These are phyloP conservation scores for Vombatus ursinus DNA, from an alignment of 2,113 vertebrate genomes.

Conservation along the genomic window DNA sequence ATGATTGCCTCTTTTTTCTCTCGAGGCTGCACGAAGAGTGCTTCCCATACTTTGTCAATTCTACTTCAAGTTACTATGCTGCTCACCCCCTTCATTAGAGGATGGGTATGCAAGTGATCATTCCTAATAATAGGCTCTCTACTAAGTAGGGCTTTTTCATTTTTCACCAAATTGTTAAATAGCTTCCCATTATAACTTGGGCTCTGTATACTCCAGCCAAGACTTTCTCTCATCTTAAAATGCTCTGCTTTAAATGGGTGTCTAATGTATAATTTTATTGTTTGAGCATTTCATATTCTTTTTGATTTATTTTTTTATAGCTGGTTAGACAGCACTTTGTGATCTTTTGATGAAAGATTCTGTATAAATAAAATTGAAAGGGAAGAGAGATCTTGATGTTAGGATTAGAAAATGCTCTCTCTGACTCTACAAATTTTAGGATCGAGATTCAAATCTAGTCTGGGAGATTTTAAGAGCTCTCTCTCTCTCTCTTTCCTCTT, in stretches of 20 bases:
- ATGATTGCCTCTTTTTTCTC: slow-evolving; percentile 3
- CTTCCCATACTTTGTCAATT: slow-evolving; percentile 41
- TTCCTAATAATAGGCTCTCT: slow-evolving; percentile 75
- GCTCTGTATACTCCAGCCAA: slow-evolving; percentile 74
- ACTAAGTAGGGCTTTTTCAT: slow-evolving; percentile 75
- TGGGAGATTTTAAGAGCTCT: slow-evolving; percentile 30
- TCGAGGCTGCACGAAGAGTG: slow-evolving; percentile 24
- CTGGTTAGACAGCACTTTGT: slow-evolving; percentile 76
- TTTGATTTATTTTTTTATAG: slow-evolving; percentile 80
- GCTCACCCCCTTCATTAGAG: slow-evolving; percentile 69
- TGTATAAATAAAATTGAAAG: slow-evolving; percentile 78
- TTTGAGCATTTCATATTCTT: slow-evolving; percentile 80
- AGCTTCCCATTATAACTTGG: slow-evolving; percentile 78
- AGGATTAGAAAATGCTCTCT: slow-evolving; percentile 16
- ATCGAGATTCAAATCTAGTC: slow-evolving; percentile 59
- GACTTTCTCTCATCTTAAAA: slow-evolving; percentile 78
- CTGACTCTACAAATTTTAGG: slow-evolving; percentile 45
- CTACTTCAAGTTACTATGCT: slow-evolving; percentile 58
- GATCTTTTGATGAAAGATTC: slow-evolving; percentile 78
- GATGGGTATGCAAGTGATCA: slow-evolving; percentile 73
- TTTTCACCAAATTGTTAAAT: slow-evolving; percentile 79
- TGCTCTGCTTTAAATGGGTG: slow-evolving; percentile 76
- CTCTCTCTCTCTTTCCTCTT: not conserved
- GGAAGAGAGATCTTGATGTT: slow-evolving; percentile 59
- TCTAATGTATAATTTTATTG: slow-evolving; percentile 82